A percentile compares a stretch with the other conserved stretches of the same genome.
These are phyloP conservation scores for Rhimphoctona megacephalus DNA, from an alignment of 2,888 invertebrate genomes.

Conservation along the genomic window DNA sequence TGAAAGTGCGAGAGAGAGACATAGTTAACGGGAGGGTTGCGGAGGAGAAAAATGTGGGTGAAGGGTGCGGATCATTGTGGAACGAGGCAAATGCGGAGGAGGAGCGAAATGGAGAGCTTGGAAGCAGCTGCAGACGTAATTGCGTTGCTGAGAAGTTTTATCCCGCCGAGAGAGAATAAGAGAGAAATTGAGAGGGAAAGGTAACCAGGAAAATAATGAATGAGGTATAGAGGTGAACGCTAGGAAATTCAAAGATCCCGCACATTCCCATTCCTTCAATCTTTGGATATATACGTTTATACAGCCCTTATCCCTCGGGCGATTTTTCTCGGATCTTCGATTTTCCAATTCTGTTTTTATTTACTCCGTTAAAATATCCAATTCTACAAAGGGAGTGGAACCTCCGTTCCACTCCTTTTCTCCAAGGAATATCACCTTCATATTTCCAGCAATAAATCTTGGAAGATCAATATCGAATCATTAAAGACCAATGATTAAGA, in stretches of 20 bases:
- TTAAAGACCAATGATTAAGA: neutral
- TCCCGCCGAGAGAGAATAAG: slow-evolving; percentile 73
- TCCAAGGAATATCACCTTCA: neutral
- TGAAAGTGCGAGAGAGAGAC: slow-evolving; percentile 52
- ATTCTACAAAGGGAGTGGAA: neutral
- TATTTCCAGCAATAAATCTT: neutral
- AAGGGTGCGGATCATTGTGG: slow-evolving; percentile 55
- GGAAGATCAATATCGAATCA: neutral
- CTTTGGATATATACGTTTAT: neutral
- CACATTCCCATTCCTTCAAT: slow-evolving; percentile 48
- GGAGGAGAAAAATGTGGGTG: slow-evolving; percentile 64
- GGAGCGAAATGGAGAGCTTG: slow-evolving; percentile 62
- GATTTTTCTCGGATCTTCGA: slow-evolving; percentile 12
- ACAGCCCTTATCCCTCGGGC: slow-evolving; percentile 18
- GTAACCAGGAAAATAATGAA: slow-evolving; percentile 85
- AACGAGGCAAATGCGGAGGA: slow-evolving; percentile 63
- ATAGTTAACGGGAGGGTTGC: slow-evolving; percentile 19
- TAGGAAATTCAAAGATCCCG: slow-evolving; percentile 69
- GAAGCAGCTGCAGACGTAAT: slow-evolving; percentile 81
- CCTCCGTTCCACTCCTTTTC: neutral
- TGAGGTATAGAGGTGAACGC: slow-evolving; percentile 75
- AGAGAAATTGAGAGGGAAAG: slow-evolving; percentile 70
- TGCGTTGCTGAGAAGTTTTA: slow-evolving; percentile 84
- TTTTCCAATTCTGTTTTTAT: slow-evolving; percentile 24
- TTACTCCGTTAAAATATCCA: slow-evolving; percentile 19